Conservation (phyloP, 2,797 vertebrate genomes). For the Crax fasciolata region DNA sequence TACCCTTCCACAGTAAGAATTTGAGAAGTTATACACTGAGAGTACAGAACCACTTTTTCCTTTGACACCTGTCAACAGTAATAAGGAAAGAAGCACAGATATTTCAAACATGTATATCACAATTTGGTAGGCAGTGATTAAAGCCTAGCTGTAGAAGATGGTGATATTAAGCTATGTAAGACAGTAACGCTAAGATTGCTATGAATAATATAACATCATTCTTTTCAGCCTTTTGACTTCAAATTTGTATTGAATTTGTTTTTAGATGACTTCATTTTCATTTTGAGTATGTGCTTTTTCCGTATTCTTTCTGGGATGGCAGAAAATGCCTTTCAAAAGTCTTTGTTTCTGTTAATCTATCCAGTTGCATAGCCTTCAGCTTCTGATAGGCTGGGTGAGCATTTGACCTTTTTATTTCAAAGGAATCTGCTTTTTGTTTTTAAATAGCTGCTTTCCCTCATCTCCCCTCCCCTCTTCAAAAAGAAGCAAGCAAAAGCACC, state of each 20-base stretch:
- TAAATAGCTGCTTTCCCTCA: not conserved
- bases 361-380: not conserved
- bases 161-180: not conserved
- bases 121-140: not conserved
- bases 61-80: not conserved
- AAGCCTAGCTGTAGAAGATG: not conserved
- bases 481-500: not conserved
- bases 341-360: not conserved
- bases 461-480: too few relatives aligned
- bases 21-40: not conserved
- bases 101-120: rapidly evolving
- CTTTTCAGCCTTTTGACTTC: not conserved
- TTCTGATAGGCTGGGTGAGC: not conserved
- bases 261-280: not conserved
- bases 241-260: not conserved
- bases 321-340: not conserved
- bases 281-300: not conserved
- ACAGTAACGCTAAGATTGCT: not conserved
- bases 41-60: not conserved
- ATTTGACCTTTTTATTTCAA: not conserved
- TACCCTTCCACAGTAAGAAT: not conserved
- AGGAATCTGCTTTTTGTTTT: not conserved
- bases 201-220: not conserved
- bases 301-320: not conserved
- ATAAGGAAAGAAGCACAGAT: not conserved